Conservation (phyloP, 2,113 vertebrate species). For the Amazona vittata region DNA sequence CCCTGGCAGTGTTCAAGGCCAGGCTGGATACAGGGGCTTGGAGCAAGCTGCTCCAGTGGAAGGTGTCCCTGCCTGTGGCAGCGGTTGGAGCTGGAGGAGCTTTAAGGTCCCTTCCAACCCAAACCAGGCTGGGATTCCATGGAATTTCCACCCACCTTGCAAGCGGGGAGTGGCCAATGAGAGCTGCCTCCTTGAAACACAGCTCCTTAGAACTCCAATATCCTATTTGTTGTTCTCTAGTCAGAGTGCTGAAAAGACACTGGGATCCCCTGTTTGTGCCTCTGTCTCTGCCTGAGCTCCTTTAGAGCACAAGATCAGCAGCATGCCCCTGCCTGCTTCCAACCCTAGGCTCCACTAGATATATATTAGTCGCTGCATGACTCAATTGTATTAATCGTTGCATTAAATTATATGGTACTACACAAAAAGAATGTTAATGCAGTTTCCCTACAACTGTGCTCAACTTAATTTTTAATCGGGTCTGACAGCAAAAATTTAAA, state of each 20-base stretch:
- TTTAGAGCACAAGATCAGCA: background rate
- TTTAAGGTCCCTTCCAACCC: background rate
- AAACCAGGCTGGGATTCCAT: background rate
- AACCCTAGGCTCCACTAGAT: background rate
- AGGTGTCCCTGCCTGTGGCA: background rate
- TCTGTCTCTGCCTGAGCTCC: background rate
- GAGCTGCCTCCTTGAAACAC: background rate
- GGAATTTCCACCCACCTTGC: background rate
- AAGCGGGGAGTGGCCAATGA: background rate
- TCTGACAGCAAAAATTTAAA: constrained; percentile 79
- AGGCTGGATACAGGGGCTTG: background rate
- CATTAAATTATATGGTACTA: constrained; percentile 75
- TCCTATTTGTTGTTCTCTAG: background rate
- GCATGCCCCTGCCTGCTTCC: background rate
- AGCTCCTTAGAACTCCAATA: background rate
- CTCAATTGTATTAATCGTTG: constrained; percentile 74
- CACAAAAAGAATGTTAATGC: constrained; percentile 77
- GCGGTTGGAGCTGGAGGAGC: background rate
- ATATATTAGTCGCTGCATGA: constrained; percentile 7
- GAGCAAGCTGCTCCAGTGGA: background rate
- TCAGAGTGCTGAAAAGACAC: background rate
- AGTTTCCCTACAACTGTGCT: constrained; percentile 72
- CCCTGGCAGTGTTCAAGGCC: background rate
- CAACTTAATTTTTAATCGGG: constrained; percentile 80
- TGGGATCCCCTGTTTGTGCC: background rate